Percentiles rank a stretch among this genome's conserved stretches.
Conservation (phyloP, 2,888 invertebrate genomes). For the Axea sp. region DNA sequence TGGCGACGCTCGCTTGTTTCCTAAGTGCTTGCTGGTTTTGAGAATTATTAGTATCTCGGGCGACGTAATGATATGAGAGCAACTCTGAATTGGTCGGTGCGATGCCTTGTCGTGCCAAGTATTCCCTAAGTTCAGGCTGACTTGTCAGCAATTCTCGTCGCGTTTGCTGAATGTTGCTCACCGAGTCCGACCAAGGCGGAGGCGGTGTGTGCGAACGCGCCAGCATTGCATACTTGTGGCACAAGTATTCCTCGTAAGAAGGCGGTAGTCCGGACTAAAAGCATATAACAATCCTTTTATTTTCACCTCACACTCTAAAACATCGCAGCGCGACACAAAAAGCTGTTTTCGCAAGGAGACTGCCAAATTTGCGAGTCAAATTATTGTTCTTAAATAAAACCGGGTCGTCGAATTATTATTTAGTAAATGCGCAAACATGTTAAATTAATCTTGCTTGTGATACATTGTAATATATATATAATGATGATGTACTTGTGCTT, state of each 20-base stretch:
- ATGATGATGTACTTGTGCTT: too few relatives aligned
- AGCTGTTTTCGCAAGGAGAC: too few relatives aligned
- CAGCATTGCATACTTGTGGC: conserved; percentile 73
- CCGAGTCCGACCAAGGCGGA: conserved; percentile 76
- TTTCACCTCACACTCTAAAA: neutral
- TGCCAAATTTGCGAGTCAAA: too few relatives aligned
- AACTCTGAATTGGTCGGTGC: conserved; percentile 65
- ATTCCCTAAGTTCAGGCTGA: conserved; percentile 73
- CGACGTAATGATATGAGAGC: conserved; percentile 65
- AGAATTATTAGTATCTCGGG: conserved; percentile 66
- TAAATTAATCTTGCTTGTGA: too few relatives aligned
- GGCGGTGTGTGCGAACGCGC: conserved; percentile 78
- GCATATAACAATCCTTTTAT: conserved; percentile 3
- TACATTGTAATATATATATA: too few relatives aligned
- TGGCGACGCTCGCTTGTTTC: conserved; percentile 68
- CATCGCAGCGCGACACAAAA: neutral
- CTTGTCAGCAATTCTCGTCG: conserved; percentile 72
- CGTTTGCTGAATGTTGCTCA: conserved; percentile 65
- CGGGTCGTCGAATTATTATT: too few relatives aligned
- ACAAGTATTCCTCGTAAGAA: conserved; percentile 77
- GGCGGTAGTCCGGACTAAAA: conserved; percentile 76
- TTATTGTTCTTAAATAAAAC: too few relatives aligned
- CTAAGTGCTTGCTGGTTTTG: conserved; percentile 70
- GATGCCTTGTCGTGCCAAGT: conserved; percentile 70
- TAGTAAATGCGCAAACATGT: too few relatives aligned